These are phyloP conservation scores for Heterotis niloticus DNA, from an alignment of 2,113 vertebrate species.

Conservation along the genomic window DNA sequence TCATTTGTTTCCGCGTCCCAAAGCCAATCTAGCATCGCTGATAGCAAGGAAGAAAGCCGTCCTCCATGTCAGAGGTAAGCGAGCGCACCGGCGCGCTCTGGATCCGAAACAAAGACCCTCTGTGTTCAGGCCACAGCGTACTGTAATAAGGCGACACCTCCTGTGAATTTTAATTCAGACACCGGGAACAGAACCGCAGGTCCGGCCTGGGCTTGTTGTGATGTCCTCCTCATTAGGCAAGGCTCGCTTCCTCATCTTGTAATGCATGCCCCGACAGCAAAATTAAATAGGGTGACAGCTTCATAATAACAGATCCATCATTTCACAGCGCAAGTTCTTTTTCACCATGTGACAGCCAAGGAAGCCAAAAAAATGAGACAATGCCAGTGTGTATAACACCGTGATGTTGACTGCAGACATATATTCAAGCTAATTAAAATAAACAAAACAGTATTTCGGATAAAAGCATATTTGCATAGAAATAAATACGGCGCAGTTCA, in stretches of 20 bases:
- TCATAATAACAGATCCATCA: constrained; percentile 1
- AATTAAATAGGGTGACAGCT: background rate
- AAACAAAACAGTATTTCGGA: background rate
- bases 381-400: background rate
- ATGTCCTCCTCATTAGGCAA: constrained; percentile 58
- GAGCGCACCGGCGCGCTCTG: constrained; percentile 6
- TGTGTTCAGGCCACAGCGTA: background rate
- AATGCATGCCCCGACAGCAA: background rate
- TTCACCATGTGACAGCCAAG: background rate
- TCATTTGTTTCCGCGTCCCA: background rate
- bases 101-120: background rate
- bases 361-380: background rate
- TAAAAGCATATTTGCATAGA: background rate
- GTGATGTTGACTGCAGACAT: too few species aligned
- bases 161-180: constrained; percentile 68
- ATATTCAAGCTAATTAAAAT: too few species aligned
- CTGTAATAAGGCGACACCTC: constrained; percentile 49
- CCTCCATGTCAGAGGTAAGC: background rate
- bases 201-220: constrained; percentile 68
- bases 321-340: background rate
- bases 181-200: constrained; percentile 53
- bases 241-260: constrained; percentile 42
- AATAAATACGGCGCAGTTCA: background rate
- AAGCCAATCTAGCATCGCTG: constrained; percentile 5
- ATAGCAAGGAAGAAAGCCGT: constrained; percentile 8